Percentiles rank a stretch among this genome's conserved stretches.
Conservation (phyloP, 2,797 vertebrate species). For the Malurus leucopterus region DNA sequence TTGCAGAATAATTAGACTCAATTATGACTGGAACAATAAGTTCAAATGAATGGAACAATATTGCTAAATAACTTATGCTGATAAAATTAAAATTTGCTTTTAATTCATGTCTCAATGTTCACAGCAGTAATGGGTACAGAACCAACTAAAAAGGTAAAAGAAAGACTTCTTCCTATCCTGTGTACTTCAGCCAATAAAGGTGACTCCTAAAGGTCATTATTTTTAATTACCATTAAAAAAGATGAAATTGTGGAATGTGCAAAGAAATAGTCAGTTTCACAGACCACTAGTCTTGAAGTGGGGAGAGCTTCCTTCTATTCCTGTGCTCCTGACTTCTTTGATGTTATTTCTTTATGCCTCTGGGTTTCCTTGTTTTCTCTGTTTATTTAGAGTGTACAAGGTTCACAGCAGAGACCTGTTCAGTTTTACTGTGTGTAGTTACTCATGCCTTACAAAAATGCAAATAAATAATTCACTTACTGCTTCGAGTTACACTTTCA, state of each 20-base stretch:
- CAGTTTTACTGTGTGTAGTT: not conserved
- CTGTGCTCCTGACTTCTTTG: not conserved
- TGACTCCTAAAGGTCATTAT: not conserved
- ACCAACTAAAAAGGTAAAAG: not conserved
- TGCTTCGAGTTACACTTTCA: not conserved
- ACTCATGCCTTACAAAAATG: not conserved
- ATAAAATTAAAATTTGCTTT: not conserved
- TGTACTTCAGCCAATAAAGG: not conserved
- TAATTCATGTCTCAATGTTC: not conserved
- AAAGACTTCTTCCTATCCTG: not conserved
- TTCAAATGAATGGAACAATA: not conserved
- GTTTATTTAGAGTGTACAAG: not conserved
- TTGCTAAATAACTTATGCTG: not conserved
- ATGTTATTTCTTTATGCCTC: not conserved
- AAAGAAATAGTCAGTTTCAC: not conserved
- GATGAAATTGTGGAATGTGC: not conserved
- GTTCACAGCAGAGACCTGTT: not conserved
- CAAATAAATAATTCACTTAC: not conserved
- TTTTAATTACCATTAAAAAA: not conserved
- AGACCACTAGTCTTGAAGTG: not conserved
- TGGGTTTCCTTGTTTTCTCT: not conserved
- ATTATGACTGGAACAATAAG: not conserved
- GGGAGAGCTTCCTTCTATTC: not conserved
- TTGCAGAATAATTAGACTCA: conserved; percentile 11
- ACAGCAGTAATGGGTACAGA: not conserved